Conservation (phyloP, 1,140 invertebrate genomes). For the Cecropterus lyciades region DNA sequence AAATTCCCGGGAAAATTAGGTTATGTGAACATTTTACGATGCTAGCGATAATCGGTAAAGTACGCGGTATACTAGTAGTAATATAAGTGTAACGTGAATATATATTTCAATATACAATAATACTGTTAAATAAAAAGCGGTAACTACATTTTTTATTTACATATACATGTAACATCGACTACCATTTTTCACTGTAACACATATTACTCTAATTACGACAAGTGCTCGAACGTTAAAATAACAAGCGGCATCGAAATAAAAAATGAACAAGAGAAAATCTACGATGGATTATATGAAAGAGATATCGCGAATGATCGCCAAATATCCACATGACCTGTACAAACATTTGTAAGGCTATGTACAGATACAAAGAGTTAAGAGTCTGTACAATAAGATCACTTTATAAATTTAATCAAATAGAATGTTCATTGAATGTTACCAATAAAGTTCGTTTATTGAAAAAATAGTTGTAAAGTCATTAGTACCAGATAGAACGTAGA, state of each 20-base stretch:
- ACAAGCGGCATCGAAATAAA: constrained; percentile 67
- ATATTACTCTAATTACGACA: constrained; percentile 64
- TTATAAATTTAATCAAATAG: constrained; percentile 35
- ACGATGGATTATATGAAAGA: constrained; percentile 58
- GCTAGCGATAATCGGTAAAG: constrained; percentile 64
- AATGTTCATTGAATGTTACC: constrained; percentile 21
- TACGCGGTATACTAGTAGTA: constrained; percentile 47
- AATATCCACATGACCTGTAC: constrained; percentile 84
- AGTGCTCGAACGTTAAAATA: constrained; percentile 48
- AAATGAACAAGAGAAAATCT: constrained; percentile 59
- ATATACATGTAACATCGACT: constrained; percentile 63
- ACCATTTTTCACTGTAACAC: constrained; percentile 81
- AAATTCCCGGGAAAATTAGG: constrained; percentile 66
- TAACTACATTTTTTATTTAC: constrained; percentile 50
- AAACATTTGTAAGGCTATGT: constrained; percentile 63
- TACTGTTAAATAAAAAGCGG: constrained; percentile 56
- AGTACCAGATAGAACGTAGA: constrained; percentile 33
- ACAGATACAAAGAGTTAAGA: constrained; percentile 44
- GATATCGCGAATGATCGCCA: constrained; percentile 78
- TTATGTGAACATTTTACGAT: constrained; percentile 84
- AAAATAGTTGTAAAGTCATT: constrained; percentile 30
- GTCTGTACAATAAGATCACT: constrained; percentile 40
- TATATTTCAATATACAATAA: constrained; percentile 43
- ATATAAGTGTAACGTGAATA: constrained; percentile 35
- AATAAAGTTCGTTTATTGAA: constrained; percentile 37